Conservation (phyloP, 2,797 vertebrate genomes). For the Nyctalus aviator region DNA sequence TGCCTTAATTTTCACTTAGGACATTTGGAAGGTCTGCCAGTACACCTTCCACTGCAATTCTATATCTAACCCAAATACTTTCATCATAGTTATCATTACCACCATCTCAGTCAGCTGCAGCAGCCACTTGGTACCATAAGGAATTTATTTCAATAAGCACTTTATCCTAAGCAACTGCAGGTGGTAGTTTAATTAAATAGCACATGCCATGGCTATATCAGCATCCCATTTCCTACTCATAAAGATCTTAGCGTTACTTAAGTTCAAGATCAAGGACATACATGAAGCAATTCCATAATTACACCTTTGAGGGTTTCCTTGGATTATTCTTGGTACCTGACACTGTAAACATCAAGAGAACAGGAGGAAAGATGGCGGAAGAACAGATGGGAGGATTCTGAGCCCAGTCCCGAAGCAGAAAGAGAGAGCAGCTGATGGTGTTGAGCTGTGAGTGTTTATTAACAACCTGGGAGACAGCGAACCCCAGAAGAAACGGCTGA, state of each 20-base stretch:
- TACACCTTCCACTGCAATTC: neutral
- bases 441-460: too few relatives aligned
- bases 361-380: too few relatives aligned
- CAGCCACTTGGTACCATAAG: neutral
- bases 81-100: neutral
- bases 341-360: neutral
- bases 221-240: slow-evolving; percentile 26
- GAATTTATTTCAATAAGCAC: neutral
- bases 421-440: too few relatives aligned
- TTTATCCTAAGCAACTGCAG: neutral
- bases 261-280: slow-evolving; percentile 47
- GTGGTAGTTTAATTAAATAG: slow-evolving; percentile 25
- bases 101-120: neutral
- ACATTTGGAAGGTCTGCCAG: neutral
- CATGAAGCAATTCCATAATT: slow-evolving; percentile 49
- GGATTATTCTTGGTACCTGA: slow-evolving; percentile 1
- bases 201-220: neutral
- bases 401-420: too few relatives aligned
- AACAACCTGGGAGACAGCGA: too few relatives aligned
- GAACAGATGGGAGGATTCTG: too few relatives aligned
- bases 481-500: too few relatives aligned
- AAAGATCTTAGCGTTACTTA: slow-evolving; percentile 35
- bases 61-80: neutral
- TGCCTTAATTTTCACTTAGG: neutral
- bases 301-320: slow-evolving; percentile 11